Base-by-base conservation (phyloP, 2,797 vertebrate species). In the Eulemur rubriventer region DNA sequence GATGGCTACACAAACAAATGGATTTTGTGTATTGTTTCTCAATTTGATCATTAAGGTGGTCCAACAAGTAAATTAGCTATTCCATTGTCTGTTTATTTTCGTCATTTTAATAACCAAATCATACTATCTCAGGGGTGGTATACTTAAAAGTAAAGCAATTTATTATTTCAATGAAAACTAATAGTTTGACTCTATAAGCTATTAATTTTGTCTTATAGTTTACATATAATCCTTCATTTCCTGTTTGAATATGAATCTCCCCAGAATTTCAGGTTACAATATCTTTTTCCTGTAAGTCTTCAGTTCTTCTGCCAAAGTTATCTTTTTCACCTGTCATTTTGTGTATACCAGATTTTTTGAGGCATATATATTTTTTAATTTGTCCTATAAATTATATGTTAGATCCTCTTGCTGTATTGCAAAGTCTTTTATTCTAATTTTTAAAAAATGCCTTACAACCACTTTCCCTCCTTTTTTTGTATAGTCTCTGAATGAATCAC, bases 71-170 rank as follows among this genome's bases (percentile, higher is more conserved):
- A 85, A 82, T 72, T 85, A 76, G 33, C 48, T 92, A 24, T 89
- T 93, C 24, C 46, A 43, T 73, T 87, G 28, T 85, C 88, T 89
- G 57, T 91, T 97, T 89, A 84, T 82, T 95, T 91, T 80, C 75
- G 43, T 70, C 18, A 76, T 83, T 91, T 92, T 91, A 96, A 95
- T 75, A 67, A 55, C 20, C 30, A 96, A 84, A 86, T 94, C 26
- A 33, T 84, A 89, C 46, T 67, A 41, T 80, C 78, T 84, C 38
- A 86, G 43, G 89, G 6, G 26, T 69, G 48, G 35, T 35, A 48
- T 43, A 89, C 63, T 33, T 81, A 87, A 93, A 94, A 80, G 26
- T 59, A 82, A 43, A 75, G 22, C 41, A 78, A 76, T 94, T 72
- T 89, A 57, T 69, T 57, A 65, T 76, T 86, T 91, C 46, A 89